Evolutionary conservation across 2,888 invertebrate species (phyloP).

Genomic region (Chymomyza amoena): DNA sequence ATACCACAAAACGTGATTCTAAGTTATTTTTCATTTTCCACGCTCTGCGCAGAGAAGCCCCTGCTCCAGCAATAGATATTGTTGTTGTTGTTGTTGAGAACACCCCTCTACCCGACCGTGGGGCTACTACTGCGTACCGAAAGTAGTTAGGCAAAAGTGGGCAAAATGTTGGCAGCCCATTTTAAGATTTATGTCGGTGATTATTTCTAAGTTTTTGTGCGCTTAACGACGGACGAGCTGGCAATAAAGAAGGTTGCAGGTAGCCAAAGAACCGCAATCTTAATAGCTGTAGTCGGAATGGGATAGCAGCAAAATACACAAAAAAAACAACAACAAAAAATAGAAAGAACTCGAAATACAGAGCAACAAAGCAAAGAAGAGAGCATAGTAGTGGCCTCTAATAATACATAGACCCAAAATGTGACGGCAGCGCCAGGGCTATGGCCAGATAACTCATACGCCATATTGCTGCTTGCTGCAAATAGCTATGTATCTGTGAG

Average conservation of each 20-base stretch:
- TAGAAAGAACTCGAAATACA: neutral
- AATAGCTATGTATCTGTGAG: neutral
- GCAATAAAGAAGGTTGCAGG: constrained; percentile 27
- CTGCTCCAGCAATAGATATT: neutral
- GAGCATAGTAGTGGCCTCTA: constrained; percentile 5
- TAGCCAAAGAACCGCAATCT: constrained; percentile 24
- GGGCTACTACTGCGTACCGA: neutral
- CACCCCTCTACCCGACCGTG: neutral
- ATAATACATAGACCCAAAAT: constrained; percentile 6
- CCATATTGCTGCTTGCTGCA: neutral
- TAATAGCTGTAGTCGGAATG: constrained; percentile 13
- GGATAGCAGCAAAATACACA: neutral
- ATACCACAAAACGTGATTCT: constrained; percentile 73
- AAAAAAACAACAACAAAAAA: neutral
- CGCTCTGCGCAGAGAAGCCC: constrained; percentile 5
- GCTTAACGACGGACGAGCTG: constrained; percentile 39
- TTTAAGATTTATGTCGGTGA: constrained; percentile 78
- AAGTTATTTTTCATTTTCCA: constrained; percentile 71
- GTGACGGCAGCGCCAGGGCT: neutral
- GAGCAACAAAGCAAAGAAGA: neutral
- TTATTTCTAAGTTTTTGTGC: constrained; percentile 77
- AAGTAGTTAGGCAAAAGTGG: constrained; percentile 41
- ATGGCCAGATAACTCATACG: neutral
- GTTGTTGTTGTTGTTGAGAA: constrained; percentile 17
- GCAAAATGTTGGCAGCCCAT: constrained; percentile 40